Conservation (phyloP, 2,113 vertebrate genomes). For the Myiozetetes cayanensis region DNA sequence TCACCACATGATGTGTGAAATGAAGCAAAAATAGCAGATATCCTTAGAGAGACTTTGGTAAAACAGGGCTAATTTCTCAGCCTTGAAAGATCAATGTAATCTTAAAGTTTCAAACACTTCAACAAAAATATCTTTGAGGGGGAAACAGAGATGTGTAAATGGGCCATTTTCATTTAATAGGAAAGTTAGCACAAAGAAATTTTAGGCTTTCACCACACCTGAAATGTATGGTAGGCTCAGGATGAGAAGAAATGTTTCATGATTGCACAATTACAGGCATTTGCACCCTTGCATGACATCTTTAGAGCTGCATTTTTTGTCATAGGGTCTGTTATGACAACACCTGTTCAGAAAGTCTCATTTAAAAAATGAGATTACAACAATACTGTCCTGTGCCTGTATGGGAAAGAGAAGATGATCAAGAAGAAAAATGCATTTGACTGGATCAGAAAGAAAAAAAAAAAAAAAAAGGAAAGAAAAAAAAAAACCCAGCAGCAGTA, state of each 20-base stretch:
- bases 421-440: not conserved
- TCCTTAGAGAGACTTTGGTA: constrained; percentile 5
- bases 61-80: not conserved
- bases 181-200: not conserved
- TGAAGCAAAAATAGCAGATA: constrained; percentile 23
- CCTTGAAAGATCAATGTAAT: constrained; percentile 8
- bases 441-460: not conserved
- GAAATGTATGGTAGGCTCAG: not conserved
- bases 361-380: not conserved
- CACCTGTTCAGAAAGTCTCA: not conserved
- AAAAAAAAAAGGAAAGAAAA: not conserved
- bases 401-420: not conserved
- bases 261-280: not conserved
- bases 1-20: constrained; percentile 13
- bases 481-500: not conserved
- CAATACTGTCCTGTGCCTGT: not conserved
- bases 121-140: not conserved
- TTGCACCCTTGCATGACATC: not conserved
- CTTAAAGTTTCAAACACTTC: not conserved
- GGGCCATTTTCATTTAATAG: not conserved
- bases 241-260: not conserved
- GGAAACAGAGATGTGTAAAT: not conserved
- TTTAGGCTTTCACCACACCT: not conserved
- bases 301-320: not conserved
- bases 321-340: not conserved